Conservation (phyloP, 1,140 invertebrate species). For the Protaetia brevitarsis region DNA sequence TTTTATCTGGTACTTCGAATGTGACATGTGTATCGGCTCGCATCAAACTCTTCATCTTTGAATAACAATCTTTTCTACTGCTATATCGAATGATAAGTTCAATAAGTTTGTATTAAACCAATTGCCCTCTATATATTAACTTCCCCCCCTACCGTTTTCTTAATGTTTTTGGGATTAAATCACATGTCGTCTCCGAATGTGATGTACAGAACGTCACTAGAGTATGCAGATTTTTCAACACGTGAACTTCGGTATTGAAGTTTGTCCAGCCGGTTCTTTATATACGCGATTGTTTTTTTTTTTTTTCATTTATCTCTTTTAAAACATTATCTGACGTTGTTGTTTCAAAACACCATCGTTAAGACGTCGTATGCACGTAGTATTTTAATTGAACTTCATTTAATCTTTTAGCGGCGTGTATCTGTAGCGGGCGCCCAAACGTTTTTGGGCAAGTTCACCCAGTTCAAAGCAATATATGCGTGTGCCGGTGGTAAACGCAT, state of each 20-base stretch:
- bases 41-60: conserved; percentile 69
- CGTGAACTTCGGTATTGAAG: not conserved
- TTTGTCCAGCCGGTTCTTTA: too few relatives aligned
- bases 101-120: not conserved
- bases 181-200: conserved; percentile 1
- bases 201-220: not conserved
- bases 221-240: not conserved
- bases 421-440: too few relatives aligned
- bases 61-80: not conserved
- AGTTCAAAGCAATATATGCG: too few relatives aligned
- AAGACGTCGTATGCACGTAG: too few relatives aligned
- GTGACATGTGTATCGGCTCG: conserved; percentile 74
- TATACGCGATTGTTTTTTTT: too few relatives aligned
- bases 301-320: too few relatives aligned
- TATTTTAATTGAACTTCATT: too few relatives aligned
- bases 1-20: conserved; percentile 56
- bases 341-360: too few relatives aligned
- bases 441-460: too few relatives aligned
- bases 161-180: conserved; percentile 9
- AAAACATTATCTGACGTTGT: too few relatives aligned
- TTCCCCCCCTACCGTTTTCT: not conserved
- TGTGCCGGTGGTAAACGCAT: too few relatives aligned
- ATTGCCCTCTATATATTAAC: conserved; percentile 6
- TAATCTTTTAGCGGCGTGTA: too few relatives aligned
- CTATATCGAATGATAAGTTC: not conserved